phyloP scores from a whole-genome alignment of 2,888 invertebrate species.

The Nomada hirtipes region DNA sequence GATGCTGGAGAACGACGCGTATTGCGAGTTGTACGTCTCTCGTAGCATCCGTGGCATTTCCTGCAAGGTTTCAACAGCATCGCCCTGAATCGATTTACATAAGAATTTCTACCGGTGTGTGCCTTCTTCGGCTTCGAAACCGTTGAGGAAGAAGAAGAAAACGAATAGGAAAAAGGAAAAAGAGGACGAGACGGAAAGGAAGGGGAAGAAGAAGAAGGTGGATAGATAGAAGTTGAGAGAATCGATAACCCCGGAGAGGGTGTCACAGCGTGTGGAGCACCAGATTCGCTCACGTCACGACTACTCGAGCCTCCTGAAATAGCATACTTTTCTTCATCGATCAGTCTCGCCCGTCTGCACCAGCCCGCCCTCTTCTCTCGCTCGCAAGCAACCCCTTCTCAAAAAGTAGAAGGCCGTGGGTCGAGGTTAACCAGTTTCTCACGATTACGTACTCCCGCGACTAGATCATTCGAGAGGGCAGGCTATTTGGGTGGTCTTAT shows the following conservation, averaged over 20 bases:
- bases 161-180: background rate
- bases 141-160: background rate
- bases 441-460: conserved; percentile 30
- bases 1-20: conserved; percentile 37
- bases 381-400: conserved; percentile 32
- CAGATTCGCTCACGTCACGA: conserved; percentile 57
- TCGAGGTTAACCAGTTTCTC: conserved; percentile 68
- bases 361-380: background rate
- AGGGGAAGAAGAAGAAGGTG: background rate
- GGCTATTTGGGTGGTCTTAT: conserved; percentile 55
- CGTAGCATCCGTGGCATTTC: conserved; percentile 47
- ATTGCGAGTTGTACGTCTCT: conserved; percentile 42
- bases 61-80: conserved; percentile 22
- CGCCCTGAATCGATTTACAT: conserved; percentile 57
- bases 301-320: conserved; percentile 66
- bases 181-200: background rate
- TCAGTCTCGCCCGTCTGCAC: conserved; percentile 54
- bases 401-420: conserved; percentile 46
- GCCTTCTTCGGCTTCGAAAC: conserved; percentile 2
- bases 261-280: conserved; percentile 57
- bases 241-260: conserved; percentile 61
- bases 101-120: conserved; percentile 49
- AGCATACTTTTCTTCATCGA: conserved; percentile 72
- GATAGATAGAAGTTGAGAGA: conserved; percentile 32
- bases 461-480: conserved; percentile 40